Evolutionary conservation across 2,113 vertebrate genomes (phyloP), one percentile per base, ranked within the genome.

Genomic region (Kobus ellipsiprymnus): DNA sequence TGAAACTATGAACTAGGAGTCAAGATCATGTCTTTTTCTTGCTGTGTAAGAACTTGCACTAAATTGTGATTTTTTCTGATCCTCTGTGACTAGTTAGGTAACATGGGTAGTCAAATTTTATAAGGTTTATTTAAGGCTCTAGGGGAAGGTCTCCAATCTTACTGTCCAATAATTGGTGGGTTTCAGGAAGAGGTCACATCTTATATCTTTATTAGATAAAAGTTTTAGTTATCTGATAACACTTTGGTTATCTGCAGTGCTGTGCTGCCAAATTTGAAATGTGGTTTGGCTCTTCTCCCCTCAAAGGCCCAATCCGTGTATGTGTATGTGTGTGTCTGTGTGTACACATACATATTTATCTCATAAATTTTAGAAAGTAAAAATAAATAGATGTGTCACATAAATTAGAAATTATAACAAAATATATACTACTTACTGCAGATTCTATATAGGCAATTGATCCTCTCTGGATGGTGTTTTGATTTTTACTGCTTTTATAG

Each of bases 301-400:
- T 1, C 15, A 48, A 59, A 84, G 33, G 8, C 15, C 30, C n/a
- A 80, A 12, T 2, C 13, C 0, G 1, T 14, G 19, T 52, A 6
- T 40, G 10, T 19, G 1, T 81, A 4, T 87, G 3, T n/a, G 3
- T 91, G 7, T 30, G 16, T 19, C 16, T 30, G 17, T 89, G 19
- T 55, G 5, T 2, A 82, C 4, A 50, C 4, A 40, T 30, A 54
- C 7, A 29, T 71, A 52, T 33, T 36, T 80, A 36, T 50, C 7
- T 88, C 54, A 17, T 44, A 94, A n/a, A 23, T 48, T 83, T 86
- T 30, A 81, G 86, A 96, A 82, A 78, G 6, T 52, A 25, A 86
- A 96, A 80, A 88, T 17, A 95, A 84, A 91, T 12, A 36, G 36
- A 6, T 50, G 48, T 11, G 6, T 9, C 25, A 59, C 7, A 59